Evolutionary conservation across 2,888 invertebrate genomes (phyloP).

Genomic region (Folsomia candida): DNA sequence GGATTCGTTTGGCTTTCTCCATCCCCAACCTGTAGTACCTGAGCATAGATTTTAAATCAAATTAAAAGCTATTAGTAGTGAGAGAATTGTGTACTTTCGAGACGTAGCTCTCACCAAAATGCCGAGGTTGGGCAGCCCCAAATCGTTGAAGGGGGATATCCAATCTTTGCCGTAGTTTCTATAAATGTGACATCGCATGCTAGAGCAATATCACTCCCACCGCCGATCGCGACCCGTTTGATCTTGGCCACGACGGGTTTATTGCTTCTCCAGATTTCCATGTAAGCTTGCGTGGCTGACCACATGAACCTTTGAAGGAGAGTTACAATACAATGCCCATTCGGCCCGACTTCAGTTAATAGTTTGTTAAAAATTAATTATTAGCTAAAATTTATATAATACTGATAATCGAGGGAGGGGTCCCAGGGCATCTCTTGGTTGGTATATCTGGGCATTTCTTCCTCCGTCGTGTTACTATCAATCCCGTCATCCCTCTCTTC

Average conservation of each 20-base stretch:
- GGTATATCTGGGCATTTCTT: background rate
- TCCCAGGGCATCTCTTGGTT: conserved; percentile 42
- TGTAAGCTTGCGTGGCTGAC: conserved; percentile 31
- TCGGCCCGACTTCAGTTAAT: too few relatives aligned
- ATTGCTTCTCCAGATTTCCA: conserved; percentile 44
- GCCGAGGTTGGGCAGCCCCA: conserved; percentile 47
- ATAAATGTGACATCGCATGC: conserved; percentile 46
- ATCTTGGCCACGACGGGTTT: conserved; percentile 46
- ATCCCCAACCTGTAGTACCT: conserved; percentile 40
- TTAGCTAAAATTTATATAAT: background rate
- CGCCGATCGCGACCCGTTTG: conserved; percentile 40
- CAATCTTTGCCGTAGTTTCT: conserved; percentile 33
- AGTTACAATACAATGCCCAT: too few relatives aligned
- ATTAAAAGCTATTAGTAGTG: too few relatives aligned
- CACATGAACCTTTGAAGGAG: conserved; percentile 32
- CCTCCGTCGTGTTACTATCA: background rate
- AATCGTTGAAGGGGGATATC: conserved; percentile 9
- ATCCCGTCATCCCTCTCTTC: background rate
- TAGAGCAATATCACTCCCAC: conserved; percentile 44
- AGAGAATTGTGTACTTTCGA: too few relatives aligned
- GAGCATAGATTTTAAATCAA: too few relatives aligned
- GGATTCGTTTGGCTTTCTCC: conserved; percentile 44
- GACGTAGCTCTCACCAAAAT: conserved; percentile 41
- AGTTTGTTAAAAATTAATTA: too few relatives aligned
- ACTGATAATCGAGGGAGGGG: conserved; percentile 35